These are phyloP conservation scores for Epizoanthus rinbou DNA, from an alignment of 92 coral and sea anemone genomes.

Conservation along the genomic window DNA sequence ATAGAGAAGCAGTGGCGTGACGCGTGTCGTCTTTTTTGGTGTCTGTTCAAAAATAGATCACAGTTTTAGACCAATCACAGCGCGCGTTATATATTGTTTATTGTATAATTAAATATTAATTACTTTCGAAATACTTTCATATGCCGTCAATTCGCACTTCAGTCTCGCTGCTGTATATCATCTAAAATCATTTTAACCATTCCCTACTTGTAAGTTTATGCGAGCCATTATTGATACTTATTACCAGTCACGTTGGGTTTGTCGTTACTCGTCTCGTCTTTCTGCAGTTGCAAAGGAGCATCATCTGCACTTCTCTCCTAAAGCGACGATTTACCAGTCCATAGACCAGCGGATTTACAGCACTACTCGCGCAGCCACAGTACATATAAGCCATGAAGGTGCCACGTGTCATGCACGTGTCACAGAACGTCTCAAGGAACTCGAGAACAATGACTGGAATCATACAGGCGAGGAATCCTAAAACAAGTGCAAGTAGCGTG, in stretches of 20 bases:
- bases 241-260: background rate
- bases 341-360: constrained; percentile 40
- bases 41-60: too few species aligned
- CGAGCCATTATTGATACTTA: too few species aligned
- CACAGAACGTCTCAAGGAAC: constrained; percentile 33
- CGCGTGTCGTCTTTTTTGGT: too few species aligned
- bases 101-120: too few species aligned
- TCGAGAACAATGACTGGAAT: constrained; percentile 28
- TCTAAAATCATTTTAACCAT: too few species aligned
- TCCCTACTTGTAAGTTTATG: too few species aligned
- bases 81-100: too few species aligned
- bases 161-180: too few species aligned
- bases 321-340: constrained; percentile 41
- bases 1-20: too few species aligned
- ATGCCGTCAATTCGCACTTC: too few species aligned
- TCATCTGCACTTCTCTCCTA: constrained; percentile 7
- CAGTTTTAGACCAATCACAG: too few species aligned
- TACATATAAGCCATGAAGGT: constrained; percentile 39
- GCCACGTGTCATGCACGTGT: constrained; percentile 41
- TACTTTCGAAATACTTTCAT: too few species aligned
- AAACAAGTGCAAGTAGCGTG: constrained; percentile 18
- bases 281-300: background rate
- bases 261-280: background rate
- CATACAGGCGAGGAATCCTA: constrained; percentile 32
- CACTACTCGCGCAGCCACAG: constrained; percentile 29